phyloP scores from a whole-genome alignment of 2,888 invertebrate species.

The Pristionchus fissidentatus region DNA sequence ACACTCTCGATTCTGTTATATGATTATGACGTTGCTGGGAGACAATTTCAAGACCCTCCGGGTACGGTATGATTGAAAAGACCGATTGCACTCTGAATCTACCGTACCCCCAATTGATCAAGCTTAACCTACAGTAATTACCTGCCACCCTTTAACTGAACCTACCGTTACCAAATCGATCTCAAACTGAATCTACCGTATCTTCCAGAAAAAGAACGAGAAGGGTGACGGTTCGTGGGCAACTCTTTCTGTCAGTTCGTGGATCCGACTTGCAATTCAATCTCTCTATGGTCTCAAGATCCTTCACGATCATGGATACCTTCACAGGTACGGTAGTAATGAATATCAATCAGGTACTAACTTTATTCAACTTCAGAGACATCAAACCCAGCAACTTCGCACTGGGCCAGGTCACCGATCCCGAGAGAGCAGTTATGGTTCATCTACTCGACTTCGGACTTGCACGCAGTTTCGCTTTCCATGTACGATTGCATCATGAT shows the following conservation, averaged over 20 bases:
- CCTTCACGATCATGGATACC: constrained; percentile 61
- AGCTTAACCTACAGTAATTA: too few species aligned
- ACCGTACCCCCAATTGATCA: neutral
- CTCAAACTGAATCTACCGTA: neutral
- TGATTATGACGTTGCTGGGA: constrained; percentile 69
- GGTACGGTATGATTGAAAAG: constrained; percentile 31
- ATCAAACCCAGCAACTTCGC: constrained; percentile 66
- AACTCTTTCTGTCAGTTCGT: constrained; percentile 51
- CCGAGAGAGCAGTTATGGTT: constrained; percentile 59
- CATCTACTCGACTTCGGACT: constrained; percentile 69
- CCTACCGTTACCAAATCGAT: too few species aligned
- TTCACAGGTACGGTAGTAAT: constrained; percentile 50
- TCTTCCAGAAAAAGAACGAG: neutral
- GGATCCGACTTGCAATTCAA: constrained; percentile 65
- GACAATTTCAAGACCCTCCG: constrained; percentile 62
- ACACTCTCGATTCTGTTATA: constrained; percentile 62
- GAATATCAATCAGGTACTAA: neutral
- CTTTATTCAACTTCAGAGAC: constrained; percentile 45
- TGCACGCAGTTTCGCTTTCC: constrained; percentile 57
- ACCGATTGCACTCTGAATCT: neutral
- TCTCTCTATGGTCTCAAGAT: constrained; percentile 60
- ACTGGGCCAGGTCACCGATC: constrained; percentile 62
- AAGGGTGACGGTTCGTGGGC: neutral
- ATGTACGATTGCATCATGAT: neutral
- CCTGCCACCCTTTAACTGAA: too few species aligned